phyloP scores from a whole-genome alignment of 1,140 invertebrate species.

The Cydia strobilella region DNA sequence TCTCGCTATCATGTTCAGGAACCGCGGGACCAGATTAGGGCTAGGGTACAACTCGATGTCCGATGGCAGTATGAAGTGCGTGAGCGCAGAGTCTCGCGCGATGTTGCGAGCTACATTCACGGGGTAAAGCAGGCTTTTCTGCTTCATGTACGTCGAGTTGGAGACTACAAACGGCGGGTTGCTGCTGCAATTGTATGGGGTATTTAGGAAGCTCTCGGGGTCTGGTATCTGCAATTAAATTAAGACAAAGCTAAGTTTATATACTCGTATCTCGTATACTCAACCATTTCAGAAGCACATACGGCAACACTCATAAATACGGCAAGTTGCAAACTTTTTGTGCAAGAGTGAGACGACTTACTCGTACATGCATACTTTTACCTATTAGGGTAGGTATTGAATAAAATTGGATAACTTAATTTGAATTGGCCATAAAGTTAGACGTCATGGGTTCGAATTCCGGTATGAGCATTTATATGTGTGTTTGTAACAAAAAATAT shows the following conservation, averaged over 20 bases:
- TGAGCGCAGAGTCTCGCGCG: slow-evolving; percentile 89
- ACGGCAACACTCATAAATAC: no score
- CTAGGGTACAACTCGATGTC: slow-evolving; percentile 95
- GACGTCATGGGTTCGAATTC: no score
- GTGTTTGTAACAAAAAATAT: no score
- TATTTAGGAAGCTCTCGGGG: slow-evolving; percentile 81
- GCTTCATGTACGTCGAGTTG: slow-evolving; percentile 86
- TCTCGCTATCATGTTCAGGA: slow-evolving; percentile 90
- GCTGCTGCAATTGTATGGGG: slow-evolving; percentile 85
- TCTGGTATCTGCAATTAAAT: slow-evolving; percentile 83
- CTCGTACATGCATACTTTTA: no score
- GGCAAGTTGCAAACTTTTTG: no score
- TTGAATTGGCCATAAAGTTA: no score
- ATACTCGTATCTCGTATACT: neutral
- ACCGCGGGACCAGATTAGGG: slow-evolving; percentile 87
- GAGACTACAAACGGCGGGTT: slow-evolving; percentile 86
- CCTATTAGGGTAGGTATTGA: no score
- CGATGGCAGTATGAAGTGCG: slow-evolving; percentile 91
- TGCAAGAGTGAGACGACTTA: no score
- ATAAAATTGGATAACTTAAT: no score
- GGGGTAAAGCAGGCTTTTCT: slow-evolving; percentile 91
- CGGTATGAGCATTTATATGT: no score
- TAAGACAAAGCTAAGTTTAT: neutral
- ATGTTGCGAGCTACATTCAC: slow-evolving; percentile 94
- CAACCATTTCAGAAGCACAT: no score